Evolutionary conservation across 1,140 invertebrate genomes (phyloP), one percentile per base, ranked within the genome.

Genomic region (Harpegnathos saltator): DNA sequence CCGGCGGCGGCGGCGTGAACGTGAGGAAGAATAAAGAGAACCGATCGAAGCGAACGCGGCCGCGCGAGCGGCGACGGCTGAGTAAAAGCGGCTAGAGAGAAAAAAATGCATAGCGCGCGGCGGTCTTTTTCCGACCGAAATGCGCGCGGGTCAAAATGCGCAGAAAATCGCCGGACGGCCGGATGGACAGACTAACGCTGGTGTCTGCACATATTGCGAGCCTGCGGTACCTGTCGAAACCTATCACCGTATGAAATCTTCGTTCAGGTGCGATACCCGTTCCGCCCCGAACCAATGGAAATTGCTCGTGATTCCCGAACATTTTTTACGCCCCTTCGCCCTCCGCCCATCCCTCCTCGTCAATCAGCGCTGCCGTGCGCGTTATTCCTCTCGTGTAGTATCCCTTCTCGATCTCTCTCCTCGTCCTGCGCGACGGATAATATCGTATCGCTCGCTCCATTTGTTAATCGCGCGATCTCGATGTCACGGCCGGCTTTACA

Each of bases 251-350:
- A 69, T 85, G 81, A 81, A 81, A 88, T 84, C 86, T 80, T 83
- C 59, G 58, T 75, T 82, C 69, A 87, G 82, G 63, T 83, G 75
- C 68, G 80, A 81, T 81, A 86, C 59, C 72, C 74, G 59, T 86
- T 69, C 44, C 63, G 54, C 48, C 22, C 26, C 38, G n/a, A n/a
- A 77, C 58, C 74, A 62, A 81, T 84, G 69, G 82, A 87, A 88
- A 88, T 88, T 75, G 85, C 85, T 81, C 86, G 33, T 83, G 85
- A 86, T 83, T 83, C 48, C 78, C 63, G 24, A 82, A 84, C 72
- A 88, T 78, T 85, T 88, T 88, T 88, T 88, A 84, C 74, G 62
- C n/a, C 26, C 0, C 68, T 19, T 0, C 33, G 12, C 24, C 19
- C 12, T 11, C 12, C 50, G 11, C 22, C n/a, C n/a, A n/a, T n/a